Percentiles rank a stretch among this genome's conserved stretches.
These are phyloP conservation scores for Hycleus phaleratus DNA, from an alignment of 1,140 invertebrate species.

Conservation along the genomic window DNA sequence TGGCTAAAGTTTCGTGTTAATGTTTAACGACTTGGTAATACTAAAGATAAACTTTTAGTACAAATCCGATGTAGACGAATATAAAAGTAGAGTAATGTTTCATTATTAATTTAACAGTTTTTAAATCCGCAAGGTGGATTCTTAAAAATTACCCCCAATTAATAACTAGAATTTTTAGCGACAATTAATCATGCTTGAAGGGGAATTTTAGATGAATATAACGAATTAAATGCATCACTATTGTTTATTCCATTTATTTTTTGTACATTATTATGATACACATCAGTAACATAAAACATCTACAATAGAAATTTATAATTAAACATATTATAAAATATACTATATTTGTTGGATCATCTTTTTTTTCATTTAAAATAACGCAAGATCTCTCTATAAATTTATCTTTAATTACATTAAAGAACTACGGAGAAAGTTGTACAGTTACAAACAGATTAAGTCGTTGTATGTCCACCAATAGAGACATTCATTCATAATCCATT, in stretches of 20 bases:
- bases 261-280: conserved; percentile 25
- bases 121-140: too few relatives aligned
- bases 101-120: too few relatives aligned
- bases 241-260: conserved; percentile 23
- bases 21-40: too few relatives aligned
- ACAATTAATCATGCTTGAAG: too few relatives aligned
- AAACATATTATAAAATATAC: conserved; percentile 15
- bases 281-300: conserved; percentile 19
- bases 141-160: too few relatives aligned
- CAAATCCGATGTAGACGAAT: too few relatives aligned
- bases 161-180: too few relatives aligned
- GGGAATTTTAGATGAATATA: conserved; percentile 1
- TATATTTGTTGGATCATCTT: conserved; percentile 8
- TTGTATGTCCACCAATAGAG: conserved; percentile 10
- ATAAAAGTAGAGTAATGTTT: too few relatives aligned
- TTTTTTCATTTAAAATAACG: not conserved
- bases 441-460: conserved; percentile 12
- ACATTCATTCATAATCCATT: too few relatives aligned
- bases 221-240: conserved; percentile 11
- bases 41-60: too few relatives aligned
- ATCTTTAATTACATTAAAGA: conserved; percentile 1
- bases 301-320: conserved; percentile 19
- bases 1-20: too few relatives aligned
- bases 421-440: conserved; percentile 15
- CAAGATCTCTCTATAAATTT: too few relatives aligned